Conservation (phyloP, 2,888 invertebrate species). For the Amphimallon solstitiale region DNA sequence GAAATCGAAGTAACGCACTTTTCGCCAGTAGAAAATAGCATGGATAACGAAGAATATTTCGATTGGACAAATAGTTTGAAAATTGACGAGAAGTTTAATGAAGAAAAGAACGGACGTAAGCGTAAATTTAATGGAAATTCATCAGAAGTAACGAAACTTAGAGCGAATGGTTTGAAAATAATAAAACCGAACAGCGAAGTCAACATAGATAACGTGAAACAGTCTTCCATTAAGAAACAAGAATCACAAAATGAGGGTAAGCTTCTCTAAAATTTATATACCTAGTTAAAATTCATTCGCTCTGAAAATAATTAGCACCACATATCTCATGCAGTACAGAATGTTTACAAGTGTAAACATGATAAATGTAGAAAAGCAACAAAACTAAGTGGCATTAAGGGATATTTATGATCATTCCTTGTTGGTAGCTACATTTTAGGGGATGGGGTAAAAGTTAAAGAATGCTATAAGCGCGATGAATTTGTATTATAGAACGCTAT, state of each 20-base stretch:
- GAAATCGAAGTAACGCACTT: conserved; percentile 55
- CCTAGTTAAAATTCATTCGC: background rate
- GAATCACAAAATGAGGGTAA: conserved; percentile 35
- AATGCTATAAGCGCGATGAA: too few relatives aligned
- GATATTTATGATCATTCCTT: too few relatives aligned
- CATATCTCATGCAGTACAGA: background rate
- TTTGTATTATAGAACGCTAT: too few relatives aligned
- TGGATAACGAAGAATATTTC: conserved; percentile 61
- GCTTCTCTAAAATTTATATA: background rate
- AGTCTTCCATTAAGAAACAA: conserved; percentile 16
- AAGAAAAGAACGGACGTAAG: conserved; percentile 48
- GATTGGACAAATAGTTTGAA: conserved; percentile 59
- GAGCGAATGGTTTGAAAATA: conserved; percentile 31
- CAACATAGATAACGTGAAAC: conserved; percentile 18
- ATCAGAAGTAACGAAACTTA: conserved; percentile 25
- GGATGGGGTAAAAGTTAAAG: too few relatives aligned
- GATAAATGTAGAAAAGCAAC: too few relatives aligned
- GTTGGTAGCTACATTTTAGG: too few relatives aligned
- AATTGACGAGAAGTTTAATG: conserved; percentile 53
- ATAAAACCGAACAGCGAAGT: conserved; percentile 22
- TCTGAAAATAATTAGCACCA: background rate
- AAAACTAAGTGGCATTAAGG: too few relatives aligned
- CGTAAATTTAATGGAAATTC: conserved; percentile 45
- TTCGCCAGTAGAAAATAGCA: conserved; percentile 53
- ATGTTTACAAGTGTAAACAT: too few relatives aligned